A percentile compares a stretch with the other conserved stretches of the same genome.
Conservation (phyloP, 2,113 vertebrate genomes). For the Eira barbara region DNA sequence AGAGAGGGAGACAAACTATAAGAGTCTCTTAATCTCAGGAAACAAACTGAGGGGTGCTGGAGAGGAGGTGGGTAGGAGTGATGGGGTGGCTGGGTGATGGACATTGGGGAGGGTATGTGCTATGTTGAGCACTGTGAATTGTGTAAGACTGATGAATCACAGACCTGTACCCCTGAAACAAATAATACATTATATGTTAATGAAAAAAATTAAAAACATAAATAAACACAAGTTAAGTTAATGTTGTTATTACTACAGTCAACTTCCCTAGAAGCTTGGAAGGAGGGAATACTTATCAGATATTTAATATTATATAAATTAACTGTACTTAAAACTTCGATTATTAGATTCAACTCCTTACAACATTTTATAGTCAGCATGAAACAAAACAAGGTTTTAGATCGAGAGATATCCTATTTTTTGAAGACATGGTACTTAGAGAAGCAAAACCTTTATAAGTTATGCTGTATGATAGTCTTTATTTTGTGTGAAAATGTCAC, state of each 20-base stretch:
- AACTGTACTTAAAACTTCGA: neutral
- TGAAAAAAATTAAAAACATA: too few relatives aligned
- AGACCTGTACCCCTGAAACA: too few relatives aligned
- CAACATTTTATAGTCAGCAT: neutral
- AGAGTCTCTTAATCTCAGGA: too few relatives aligned
- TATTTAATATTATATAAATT: neutral
- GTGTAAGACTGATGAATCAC: too few relatives aligned
- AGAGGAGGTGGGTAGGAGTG: too few relatives aligned
- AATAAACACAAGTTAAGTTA: neutral
- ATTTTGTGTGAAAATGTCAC: neutral
- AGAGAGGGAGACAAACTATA: too few relatives aligned
- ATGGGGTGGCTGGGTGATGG: too few relatives aligned
- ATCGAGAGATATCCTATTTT: neutral
- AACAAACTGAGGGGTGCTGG: too few relatives aligned
- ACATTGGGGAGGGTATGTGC: too few relatives aligned
- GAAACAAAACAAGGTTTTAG: slow-evolving; percentile 1
- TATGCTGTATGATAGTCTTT: neutral
- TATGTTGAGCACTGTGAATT: too few relatives aligned
- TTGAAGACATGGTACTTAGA: neutral
- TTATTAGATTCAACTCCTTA: neutral
- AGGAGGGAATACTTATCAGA: neutral
- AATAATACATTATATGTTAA: too few relatives aligned
- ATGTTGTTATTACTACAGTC: neutral
- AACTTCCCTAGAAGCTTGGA: neutral
- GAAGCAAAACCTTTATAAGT: neutral